Evolutionary conservation across 2,113 vertebrate species (phyloP), one percentile per base, ranked within the genome.

Genomic region (Miniopterus natalensis): DNA sequence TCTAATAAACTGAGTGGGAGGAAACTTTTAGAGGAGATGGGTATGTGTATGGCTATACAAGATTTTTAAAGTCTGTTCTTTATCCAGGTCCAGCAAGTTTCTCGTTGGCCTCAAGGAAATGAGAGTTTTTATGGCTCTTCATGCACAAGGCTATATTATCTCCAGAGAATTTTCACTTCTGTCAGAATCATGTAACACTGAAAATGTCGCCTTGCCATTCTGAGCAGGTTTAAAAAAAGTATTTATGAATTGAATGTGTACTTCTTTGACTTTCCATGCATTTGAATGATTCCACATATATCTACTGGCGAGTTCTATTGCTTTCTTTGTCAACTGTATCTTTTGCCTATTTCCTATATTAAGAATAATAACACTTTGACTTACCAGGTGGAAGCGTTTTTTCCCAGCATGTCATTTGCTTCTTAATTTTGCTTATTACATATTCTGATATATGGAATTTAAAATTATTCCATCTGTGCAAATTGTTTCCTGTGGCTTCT

Each of bases 151-250:
- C 51, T 55, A 11, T 23, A 42, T 45, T 68, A 47, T 25, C 49
- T 70, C 61, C 74, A 94, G 42, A 63, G 86, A 92, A 27, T 25
- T 18, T 89, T 65, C n/a, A 57, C 7, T 74, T 95, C 74, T 10
- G 8, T 18, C 6, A 23, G 49, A 42, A 73, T 51, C 61, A 40
- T 27, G 13, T 47, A 27, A 78, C 18, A 71, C 12, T 47, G 8
- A 91, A 85, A 74, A 49, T 57, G 65, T 40, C 7, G 5, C 31
- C 40, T 53, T 71, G 55, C 23, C 15, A 79, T 59, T 79, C 36
- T 66, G 42, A 93, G 29, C 14, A 40, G 40, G 18, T 53, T 36
- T 2, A 36, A 20, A 91, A 55, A 77, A 79, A 51, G 51, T 20
- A 66, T 18, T 40, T 53, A 47, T 55, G 23, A 36, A 59, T 79